These are phyloP conservation scores for Pseudorhiza aurosa DNA, from an alignment of 30 jellyfish, hydroid and myxozoan genomes.

Conservation along the genomic window DNA sequence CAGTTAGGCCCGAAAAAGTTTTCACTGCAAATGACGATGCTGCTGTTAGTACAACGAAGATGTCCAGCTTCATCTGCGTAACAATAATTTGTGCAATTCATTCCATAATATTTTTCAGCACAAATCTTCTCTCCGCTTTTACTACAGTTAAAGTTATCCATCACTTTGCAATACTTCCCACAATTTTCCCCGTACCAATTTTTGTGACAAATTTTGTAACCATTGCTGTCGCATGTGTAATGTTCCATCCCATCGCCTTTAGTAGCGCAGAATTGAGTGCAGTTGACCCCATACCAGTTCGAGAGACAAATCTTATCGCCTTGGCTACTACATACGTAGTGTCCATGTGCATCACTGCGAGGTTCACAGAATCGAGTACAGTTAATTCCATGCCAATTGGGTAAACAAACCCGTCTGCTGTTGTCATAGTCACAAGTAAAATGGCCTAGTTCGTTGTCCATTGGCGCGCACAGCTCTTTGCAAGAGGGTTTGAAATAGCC, in stretches of 20 bases:
- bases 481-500: slow-evolving; percentile 68
- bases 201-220: slow-evolving; percentile 23
- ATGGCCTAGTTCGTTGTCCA: slow-evolving; percentile 40
- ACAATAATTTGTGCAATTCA: slow-evolving; percentile 29
- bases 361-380: slow-evolving; percentile 61
- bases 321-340: slow-evolving; percentile 40
- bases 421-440: slow-evolving; percentile 64
- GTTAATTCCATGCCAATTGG: slow-evolving; percentile 57
- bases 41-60: slow-evolving; percentile 17
- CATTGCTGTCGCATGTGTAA: slow-evolving; percentile 50
- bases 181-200: slow-evolving; percentile 57
- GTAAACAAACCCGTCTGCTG: slow-evolving; percentile 34
- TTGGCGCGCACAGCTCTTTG: slow-evolving; percentile 41
- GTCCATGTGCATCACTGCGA: slow-evolving; percentile 42
- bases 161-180: slow-evolving; percentile 10
- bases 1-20: slow-evolving; percentile 36
- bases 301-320: slow-evolving; percentile 45
- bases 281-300: slow-evolving; percentile 58
- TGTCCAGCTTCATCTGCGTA: slow-evolving; percentile 26
- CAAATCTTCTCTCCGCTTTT: slow-evolving; percentile 44
- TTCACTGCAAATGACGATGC: slow-evolving; percentile 3
- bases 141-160: slow-evolving; percentile 38
- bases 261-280: slow-evolving; percentile 34
- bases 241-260: slow-evolving; percentile 38
- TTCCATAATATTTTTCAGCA: slow-evolving; percentile 33